Percentiles rank a stretch among this genome's conserved stretches.
Evolutionary conservation across 1,140 invertebrate genomes (phyloP).

Genomic region (Drosophila triauraria): DNA sequence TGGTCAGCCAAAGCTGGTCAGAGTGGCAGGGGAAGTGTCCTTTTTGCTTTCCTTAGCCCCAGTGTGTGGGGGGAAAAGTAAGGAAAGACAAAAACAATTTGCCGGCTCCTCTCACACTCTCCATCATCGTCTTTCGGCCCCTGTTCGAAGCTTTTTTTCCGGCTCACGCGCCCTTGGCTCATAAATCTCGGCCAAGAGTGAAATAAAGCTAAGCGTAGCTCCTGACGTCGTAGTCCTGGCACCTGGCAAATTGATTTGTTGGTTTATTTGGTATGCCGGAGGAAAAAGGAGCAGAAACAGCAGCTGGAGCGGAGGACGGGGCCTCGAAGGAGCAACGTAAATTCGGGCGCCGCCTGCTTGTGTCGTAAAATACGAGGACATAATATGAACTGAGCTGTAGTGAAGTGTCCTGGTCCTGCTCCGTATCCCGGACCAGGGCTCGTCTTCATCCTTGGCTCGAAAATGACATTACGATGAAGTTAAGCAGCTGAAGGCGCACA

Average conservation of each 20-base stretch:
- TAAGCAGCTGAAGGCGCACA: slow-evolving; percentile 63
- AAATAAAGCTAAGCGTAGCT: slow-evolving; percentile 80
- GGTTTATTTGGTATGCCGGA: slow-evolving; percentile 71
- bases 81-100: slow-evolving; percentile 78
- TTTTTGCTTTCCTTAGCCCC: slow-evolving; percentile 11
- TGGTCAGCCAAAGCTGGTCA: slow-evolving; percentile 62
- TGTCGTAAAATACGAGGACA: slow-evolving; percentile 80
- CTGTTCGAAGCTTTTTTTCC: slow-evolving; percentile 55
- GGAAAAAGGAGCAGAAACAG: slow-evolving; percentile 15
- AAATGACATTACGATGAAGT: slow-evolving; percentile 83
- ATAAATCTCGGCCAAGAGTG: slow-evolving; percentile 81
- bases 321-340: slow-evolving; percentile 52
- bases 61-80: slow-evolving; percentile 4
- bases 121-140: slow-evolving; percentile 27
- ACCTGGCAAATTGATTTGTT: slow-evolving; percentile 84
- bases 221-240: slow-evolving; percentile 50
- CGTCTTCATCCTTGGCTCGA: slow-evolving; percentile 21
- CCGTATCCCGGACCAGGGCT: slow-evolving; percentile 1
- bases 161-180: slow-evolving; percentile 79
- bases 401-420: slow-evolving; percentile 66
- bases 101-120: slow-evolving; percentile 43
- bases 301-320: neutral
- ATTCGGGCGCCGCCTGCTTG: slow-evolving; percentile 73
- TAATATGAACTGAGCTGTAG: slow-evolving; percentile 57
- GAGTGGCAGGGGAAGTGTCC: slow-evolving; percentile 21